A percentile compares a stretch with the other conserved stretches of the same genome.
These are phyloP conservation scores for Lacerta viridis DNA, from an alignment of 2,797 vertebrate genomes.

Conservation along the genomic window DNA sequence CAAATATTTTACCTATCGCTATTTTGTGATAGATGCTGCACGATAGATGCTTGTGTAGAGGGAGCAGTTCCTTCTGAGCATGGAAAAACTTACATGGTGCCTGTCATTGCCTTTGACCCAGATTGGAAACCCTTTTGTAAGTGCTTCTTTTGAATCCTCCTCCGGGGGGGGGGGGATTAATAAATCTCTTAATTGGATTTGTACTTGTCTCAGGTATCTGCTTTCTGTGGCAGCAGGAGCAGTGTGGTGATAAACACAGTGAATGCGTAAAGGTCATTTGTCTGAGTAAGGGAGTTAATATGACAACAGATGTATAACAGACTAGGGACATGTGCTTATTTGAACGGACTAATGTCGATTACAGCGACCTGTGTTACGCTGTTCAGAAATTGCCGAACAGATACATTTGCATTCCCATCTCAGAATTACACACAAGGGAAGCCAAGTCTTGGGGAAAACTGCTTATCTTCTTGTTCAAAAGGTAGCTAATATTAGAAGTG, in stretches of 20 bases:
- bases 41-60: background rate
- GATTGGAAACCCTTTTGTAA: background rate
- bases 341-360: background rate
- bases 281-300: rapidly evolving
- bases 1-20: background rate
- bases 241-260: background rate
- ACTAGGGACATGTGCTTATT: rapidly evolving
- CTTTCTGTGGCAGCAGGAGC: constrained; percentile 35
- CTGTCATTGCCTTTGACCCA: rapidly evolving
- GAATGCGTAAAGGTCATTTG: background rate
- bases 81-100: background rate
- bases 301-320: background rate
- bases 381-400: background rate
- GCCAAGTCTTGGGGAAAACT: rapidly evolving
- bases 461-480: background rate
- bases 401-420: background rate
- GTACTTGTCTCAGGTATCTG: background rate
- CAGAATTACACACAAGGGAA: background rate
- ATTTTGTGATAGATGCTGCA: constrained; percentile 11
- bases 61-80: rapidly evolving
- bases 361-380: rapidly evolving
- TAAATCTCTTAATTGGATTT: constrained; percentile 52
- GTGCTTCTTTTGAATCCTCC: background rate
- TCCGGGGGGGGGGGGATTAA: constrained; percentile 29
- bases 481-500: background rate